Evolutionary conservation across 2,113 vertebrate genomes (phyloP).

Genomic region (Leucopternis melanops): DNA sequence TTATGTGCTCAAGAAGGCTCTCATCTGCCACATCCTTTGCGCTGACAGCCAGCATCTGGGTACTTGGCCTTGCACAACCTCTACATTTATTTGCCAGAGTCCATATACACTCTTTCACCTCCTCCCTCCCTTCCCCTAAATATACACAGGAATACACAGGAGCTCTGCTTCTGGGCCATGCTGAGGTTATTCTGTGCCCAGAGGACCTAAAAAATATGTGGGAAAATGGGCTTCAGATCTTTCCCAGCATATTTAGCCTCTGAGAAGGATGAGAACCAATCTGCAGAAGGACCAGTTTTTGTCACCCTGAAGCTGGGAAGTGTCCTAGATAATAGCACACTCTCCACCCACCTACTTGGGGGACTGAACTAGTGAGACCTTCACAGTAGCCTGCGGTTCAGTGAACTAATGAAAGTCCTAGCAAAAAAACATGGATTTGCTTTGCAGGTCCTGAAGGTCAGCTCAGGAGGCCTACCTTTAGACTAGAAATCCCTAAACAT

Average conservation of each 20-base stretch:
- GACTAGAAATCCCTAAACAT: not conserved
- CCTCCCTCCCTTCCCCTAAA: not conserved
- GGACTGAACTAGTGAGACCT: not conserved
- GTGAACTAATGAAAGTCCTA: not conserved
- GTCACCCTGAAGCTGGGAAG: not conserved
- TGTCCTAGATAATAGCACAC: not conserved
- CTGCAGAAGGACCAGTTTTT: not conserved
- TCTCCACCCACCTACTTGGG: not conserved
- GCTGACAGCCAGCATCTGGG: not conserved
- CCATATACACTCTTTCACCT: not conserved
- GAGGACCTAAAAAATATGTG: not conserved
- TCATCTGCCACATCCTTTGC: not conserved
- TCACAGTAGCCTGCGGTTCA: not conserved
- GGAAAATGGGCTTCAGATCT: not conserved
- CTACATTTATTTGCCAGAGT: not conserved
- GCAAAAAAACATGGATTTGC: not conserved
- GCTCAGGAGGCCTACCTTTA: not conserved
- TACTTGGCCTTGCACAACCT: not conserved
- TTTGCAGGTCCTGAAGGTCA: not conserved
- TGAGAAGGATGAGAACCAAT: not conserved
- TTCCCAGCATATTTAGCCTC: not conserved
- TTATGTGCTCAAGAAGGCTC: not conserved
- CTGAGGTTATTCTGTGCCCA: not conserved
- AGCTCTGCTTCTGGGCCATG: not conserved
- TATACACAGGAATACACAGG: not conserved